phyloP scores from a whole-genome alignment of 1,140 invertebrate species.

The Oryctes rhinoceros region DNA sequence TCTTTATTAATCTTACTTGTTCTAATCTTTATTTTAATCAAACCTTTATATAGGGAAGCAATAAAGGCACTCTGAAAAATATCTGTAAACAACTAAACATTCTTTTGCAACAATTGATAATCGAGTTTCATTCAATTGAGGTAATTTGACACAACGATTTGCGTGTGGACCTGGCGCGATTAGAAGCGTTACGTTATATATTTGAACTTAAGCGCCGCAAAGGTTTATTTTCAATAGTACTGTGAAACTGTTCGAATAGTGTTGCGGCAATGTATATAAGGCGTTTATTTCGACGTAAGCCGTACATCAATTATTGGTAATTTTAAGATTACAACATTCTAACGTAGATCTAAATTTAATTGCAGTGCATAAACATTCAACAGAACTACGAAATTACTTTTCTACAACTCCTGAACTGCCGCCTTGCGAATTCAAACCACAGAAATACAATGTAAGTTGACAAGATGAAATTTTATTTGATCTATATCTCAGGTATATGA shows the following conservation, averaged over 20 bases:
- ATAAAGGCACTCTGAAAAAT: not conserved
- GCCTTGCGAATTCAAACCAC: not conserved
- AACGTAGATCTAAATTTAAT: not conserved
- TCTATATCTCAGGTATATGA: not conserved
- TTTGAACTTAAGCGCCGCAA: not conserved
- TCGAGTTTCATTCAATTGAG: not conserved
- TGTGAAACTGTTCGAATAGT: constrained; percentile 1
- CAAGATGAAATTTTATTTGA: not conserved
- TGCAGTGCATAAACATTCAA: not conserved
- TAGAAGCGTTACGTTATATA: not conserved
- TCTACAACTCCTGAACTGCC: not conserved
- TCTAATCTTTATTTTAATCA: no score
- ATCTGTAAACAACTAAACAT: not conserved
- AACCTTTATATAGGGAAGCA: no score
- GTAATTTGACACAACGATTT: constrained; percentile 1
- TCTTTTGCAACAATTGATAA: no score
- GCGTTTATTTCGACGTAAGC: constrained; percentile 15
- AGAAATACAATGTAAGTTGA: constrained; percentile 22
- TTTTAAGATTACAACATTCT: not conserved
- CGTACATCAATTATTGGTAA: not conserved
- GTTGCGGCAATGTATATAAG: not conserved
- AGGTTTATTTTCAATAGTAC: not conserved
- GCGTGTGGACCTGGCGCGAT: not conserved
- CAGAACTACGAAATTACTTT: not conserved
- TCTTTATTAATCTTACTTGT: no score